These are phyloP conservation scores for Acanthopagrus latus DNA, from an alignment of 2,797 vertebrate species.

Conservation along the genomic window DNA sequence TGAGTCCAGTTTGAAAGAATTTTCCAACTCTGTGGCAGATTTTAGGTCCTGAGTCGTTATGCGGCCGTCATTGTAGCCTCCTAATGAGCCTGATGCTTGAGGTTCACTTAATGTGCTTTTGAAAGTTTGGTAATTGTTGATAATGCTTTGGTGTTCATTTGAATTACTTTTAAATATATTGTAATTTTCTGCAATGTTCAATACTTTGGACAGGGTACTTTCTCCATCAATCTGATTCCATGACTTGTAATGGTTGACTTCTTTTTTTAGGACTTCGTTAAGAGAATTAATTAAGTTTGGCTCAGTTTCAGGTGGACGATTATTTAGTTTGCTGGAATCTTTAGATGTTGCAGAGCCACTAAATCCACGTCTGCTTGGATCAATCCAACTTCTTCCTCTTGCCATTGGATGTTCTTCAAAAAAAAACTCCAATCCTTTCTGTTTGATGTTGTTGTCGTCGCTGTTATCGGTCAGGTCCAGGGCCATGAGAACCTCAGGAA, in stretches of 20 bases:
- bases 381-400: conserved; percentile 28
- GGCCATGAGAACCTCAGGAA: conserved; percentile 53
- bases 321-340: background rate
- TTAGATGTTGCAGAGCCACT: conserved; percentile 16
- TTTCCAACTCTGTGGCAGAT: conserved; percentile 44
- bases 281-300: no score
- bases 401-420: conserved; percentile 52
- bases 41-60: conserved; percentile 34
- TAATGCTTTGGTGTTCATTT: rapidly evolving
- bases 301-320: rapidly evolving
- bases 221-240: rapidly evolving
- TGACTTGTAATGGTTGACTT: rapidly evolving
- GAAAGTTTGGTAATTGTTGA: background rate
- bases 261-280: rapidly evolving
- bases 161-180: background rate
- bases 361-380: conserved; percentile 53
- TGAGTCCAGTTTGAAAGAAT: conserved; percentile 53
- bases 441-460: rapidly evolving
- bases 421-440: background rate
- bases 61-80: conserved; percentile 46
- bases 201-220: rapidly evolving
- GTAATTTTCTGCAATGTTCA: background rate
- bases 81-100: background rate
- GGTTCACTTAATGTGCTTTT: background rate
- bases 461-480: background rate